Evolutionary conservation across 92 coral and sea anemone species (phyloP), one percentile per base, ranked within the genome.

Genomic region (Anthopleura xanthogrammica): DNA sequence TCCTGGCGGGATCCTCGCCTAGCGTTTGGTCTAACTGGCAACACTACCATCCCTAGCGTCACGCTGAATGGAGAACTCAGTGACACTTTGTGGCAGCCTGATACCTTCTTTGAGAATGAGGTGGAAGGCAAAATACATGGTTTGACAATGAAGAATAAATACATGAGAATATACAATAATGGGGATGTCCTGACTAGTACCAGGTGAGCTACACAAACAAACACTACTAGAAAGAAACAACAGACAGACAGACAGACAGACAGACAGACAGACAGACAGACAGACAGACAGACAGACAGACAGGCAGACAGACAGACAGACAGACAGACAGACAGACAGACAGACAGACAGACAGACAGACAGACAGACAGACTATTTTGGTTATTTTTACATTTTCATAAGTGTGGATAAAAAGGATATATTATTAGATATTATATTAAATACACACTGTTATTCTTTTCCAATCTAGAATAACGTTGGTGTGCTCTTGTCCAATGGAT

Each of bases 61-160:
- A 87, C 90, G 6, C 64, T 94, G 46, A 79, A 86, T 48, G 95
- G 95, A 52, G 82, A 64, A 3, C 77, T 86, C 46, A 86, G 88
- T 78, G 94, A 90, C 42, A 81, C 23, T 20, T 84, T 94, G 16
- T 94, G 98, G 98, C 92, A 90, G 19, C 98, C 98, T 39, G 95
- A 94, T 73, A 87, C 95, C 0, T 87, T 79, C 62, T 92, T 94
- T 79, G 95, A 92, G 68, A 94, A 94, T 76, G 92, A 86, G 73
- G 87, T 88, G 58, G 82, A 73, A 20, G 94, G 94, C 50, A 86
- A 86, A 62, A 20, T 88, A 6, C 98, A 94, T 75, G 87, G 82
- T 66, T 78, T 94, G 65, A 92, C 89, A 40, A 54, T 75, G 20
- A 83, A 91, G 76, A 94, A 94, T 84, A 87, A 92, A 77, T 87